Base-by-base conservation (phyloP, 2,888 invertebrate species). In the Oxyscelio sp. region DNA sequence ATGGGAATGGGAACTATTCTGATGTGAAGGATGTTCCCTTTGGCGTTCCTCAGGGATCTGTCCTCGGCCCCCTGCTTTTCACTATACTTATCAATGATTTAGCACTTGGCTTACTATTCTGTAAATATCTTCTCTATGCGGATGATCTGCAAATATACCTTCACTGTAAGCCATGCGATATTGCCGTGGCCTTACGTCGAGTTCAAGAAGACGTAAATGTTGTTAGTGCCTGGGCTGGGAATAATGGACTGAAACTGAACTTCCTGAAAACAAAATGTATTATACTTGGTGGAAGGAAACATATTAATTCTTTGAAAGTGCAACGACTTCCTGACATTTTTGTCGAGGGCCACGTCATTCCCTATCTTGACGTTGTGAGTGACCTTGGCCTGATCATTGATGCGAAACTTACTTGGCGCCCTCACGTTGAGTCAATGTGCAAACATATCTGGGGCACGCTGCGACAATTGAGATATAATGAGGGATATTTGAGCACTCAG, bases 1-100 rank as follows among this genome's bases (percentile, higher is more conserved):
- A 50, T 13, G 21, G 21, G 2, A 4, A 1, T 19, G 19, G 50
- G 6, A 11, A 22, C 3, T 1, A 1, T 1, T 50, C 50, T 6
- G 11, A 19, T 0, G 19, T 21, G 50, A 6, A 4, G 3, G 19
- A 8, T 17, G 21, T 21, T 21, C 1, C 4, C 21, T 6, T 4
- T 19, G 73, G 61, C 4, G 73, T 61, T 4, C 73, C 73, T 15
- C 43, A 73, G 38, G 50, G 73, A 1, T 71, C 71, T 5, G 31
- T 71, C 1, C 45, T 71, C 4, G 59, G 71, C 0, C 50, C 50
- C 8, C 50, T 50, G 2, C 43, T 71, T 0, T 71, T 71, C 17
- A 9, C 48, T 1, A 4, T 71, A 1, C 17, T 45, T 5, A 17
- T 59, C 3, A 48, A 50, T 50, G 19, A 50, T 4, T 4, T 50